A percentile compares a stretch with the other conserved stretches of the same genome.
phyloP scores from a whole-genome alignment of 1,140 invertebrate genomes.

The Gonatopus flavifemur region DNA sequence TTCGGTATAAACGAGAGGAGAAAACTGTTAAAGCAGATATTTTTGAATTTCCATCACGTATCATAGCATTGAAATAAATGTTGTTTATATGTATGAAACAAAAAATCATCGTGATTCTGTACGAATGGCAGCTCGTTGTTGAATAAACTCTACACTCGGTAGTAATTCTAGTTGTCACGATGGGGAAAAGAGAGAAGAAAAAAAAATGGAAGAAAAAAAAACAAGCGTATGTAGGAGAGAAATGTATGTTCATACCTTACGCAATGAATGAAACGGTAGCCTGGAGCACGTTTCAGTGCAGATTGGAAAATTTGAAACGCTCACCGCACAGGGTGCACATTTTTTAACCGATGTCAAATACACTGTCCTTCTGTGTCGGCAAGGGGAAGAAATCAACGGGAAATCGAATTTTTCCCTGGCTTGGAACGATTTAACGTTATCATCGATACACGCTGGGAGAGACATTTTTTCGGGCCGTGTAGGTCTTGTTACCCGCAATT shows the following conservation, averaged over 20 bases:
- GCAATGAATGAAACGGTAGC: constrained; percentile 29
- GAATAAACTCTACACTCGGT: constrained; percentile 9
- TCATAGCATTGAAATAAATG: too few relatives aligned
- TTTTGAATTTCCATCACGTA: too few relatives aligned
- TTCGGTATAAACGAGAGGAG: too few relatives aligned
- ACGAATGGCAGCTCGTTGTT: neutral
- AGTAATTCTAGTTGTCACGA: constrained; percentile 14
- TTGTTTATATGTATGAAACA: too few relatives aligned
- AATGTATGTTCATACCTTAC: neutral
- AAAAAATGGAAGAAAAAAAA: constrained; percentile 6
- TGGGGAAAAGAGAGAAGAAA: neutral
- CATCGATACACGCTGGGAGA: constrained; percentile 5
- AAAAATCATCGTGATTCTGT: too few relatives aligned
- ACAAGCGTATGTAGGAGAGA: neutral
- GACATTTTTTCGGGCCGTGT: too few relatives aligned
- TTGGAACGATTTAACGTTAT: constrained; percentile 22
- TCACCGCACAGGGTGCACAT: constrained; percentile 23
- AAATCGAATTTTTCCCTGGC: constrained; percentile 25
- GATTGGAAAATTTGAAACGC: constrained; percentile 32
- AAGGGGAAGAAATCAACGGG: constrained; percentile 3
- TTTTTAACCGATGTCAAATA: constrained; percentile 39
- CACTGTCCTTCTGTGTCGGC: constrained; percentile 18
- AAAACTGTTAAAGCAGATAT: too few relatives aligned
- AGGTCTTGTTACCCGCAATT: too few relatives aligned
- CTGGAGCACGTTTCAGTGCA: constrained; percentile 6